These are phyloP conservation scores for Pteromalus puparum DNA, from an alignment of 1,140 invertebrate genomes.

Conservation along the genomic window DNA sequence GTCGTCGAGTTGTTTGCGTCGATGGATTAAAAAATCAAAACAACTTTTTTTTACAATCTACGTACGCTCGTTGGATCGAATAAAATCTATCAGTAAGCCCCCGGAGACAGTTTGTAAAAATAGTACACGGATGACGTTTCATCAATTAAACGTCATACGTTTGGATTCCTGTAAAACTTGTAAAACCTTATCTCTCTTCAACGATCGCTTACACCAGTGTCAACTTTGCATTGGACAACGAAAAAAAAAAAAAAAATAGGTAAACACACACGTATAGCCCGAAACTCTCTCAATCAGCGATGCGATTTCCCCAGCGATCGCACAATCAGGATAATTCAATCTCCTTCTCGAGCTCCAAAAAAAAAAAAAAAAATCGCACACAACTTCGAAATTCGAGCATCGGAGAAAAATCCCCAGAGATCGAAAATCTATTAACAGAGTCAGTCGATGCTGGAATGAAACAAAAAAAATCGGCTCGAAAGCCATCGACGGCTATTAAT, in stretches of 20 bases:
- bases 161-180: background rate
- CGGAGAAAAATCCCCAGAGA: background rate
- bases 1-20: too few species aligned
- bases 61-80: background rate
- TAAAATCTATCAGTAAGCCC: background rate
- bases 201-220: background rate
- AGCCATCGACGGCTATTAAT: background rate
- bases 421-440: background rate
- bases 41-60: background rate
- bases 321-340: conserved; percentile 45
- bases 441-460: background rate
- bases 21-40: background rate
- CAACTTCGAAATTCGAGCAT: background rate
- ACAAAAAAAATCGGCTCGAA: background rate
- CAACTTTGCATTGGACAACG: background rate
- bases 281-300: conserved; percentile 13
- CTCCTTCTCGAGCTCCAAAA: background rate
- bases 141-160: background rate
- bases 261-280: background rate
- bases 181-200: background rate
- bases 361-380: background rate
- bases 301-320: conserved; percentile 32
- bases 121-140: background rate
- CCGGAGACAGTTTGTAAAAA: background rate
- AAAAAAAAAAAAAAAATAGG: background rate